Conservation (phyloP, 2,113 vertebrate species). For the Myotis lucifugus region DNA sequence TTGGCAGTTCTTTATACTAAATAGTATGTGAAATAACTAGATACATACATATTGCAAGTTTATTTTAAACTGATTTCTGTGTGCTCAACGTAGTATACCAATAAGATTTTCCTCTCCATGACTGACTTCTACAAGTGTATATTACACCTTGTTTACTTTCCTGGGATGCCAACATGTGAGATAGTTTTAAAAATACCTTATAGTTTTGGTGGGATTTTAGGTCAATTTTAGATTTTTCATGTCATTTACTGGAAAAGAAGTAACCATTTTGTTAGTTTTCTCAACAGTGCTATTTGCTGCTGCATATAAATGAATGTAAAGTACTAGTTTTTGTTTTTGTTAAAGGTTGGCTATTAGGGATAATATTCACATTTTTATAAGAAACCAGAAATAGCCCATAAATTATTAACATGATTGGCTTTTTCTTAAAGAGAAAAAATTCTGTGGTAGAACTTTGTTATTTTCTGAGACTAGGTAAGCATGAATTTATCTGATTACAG, state of each 20-base stretch:
- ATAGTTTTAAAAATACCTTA: neutral
- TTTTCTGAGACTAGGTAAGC: constrained; percentile 50
- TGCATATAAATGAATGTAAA: constrained; percentile 1
- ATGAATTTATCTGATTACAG: constrained; percentile 78
- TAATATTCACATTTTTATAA: neutral
- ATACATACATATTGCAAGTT: neutral
- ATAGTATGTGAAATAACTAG: neutral
- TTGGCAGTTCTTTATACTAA: neutral
- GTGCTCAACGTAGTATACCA: neutral
- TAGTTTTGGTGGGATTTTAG: neutral
- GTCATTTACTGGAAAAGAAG: neutral
- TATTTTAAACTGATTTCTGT: neutral
- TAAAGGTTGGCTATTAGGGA: neutral
- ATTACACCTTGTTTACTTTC: neutral
- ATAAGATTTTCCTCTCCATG: neutral
- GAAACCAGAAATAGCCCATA: neutral
- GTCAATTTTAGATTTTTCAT: neutral
- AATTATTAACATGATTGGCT: neutral
- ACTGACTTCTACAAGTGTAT: neutral
- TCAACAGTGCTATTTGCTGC: neutral
- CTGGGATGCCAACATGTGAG: neutral
- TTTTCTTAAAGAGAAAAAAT: constrained; percentile 32
- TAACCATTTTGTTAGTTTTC: constrained; percentile 13
- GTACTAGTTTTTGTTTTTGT: constrained; percentile 1
- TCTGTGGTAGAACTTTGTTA: constrained; percentile 9